Evolutionary conservation across 2,888 invertebrate species (phyloP), one percentile per base, ranked within the genome.

Genomic region (Drosophila meridionalis): DNA sequence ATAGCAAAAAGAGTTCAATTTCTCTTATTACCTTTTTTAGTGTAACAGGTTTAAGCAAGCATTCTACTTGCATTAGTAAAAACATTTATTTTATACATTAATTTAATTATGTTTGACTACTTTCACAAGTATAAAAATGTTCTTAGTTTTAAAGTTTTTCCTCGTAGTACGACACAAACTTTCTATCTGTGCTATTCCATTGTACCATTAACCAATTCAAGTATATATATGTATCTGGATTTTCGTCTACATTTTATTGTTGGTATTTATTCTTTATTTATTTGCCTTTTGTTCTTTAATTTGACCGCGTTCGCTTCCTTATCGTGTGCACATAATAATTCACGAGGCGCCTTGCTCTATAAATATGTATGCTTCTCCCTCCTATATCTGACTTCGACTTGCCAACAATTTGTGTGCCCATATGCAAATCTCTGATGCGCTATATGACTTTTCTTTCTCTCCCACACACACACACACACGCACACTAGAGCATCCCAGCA

Each of bases 371-470:
- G 36, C 63, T 52, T 40, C 55, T 4, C 9, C 20, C 14, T 43
- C 48, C 30, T 62, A 26, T 60, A 80, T 69, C 70, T 76, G 73
- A 36, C 69, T 71, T 56, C 69, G 64, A 52, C 42, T 68, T 72
- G 66, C 45, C 60, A 69, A 66, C 76, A 68, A 50, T 76, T 70
- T 72, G 68, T 74, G 60, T 58, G 59, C 64, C 68, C 69, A 67
- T 83, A 88, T 83, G 83, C 82, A 89, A 89, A 84, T 83, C 71
- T 53, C 47, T 53, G 55, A 63, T 53, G n/a, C 56, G 38, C 14
- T 40, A 12, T 40, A 1, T 52, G 34, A 34, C 47, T 43, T 63
- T 14, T 45, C 5, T 59, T 8, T 28, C 8, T 43, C 4, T 40
- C 6, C 26, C 58, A 4, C 20, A 4, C n/a, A n/a, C 26, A 20